Conservation (phyloP, 2,113 vertebrate genomes). For the Daboia siamensis region DNA sequence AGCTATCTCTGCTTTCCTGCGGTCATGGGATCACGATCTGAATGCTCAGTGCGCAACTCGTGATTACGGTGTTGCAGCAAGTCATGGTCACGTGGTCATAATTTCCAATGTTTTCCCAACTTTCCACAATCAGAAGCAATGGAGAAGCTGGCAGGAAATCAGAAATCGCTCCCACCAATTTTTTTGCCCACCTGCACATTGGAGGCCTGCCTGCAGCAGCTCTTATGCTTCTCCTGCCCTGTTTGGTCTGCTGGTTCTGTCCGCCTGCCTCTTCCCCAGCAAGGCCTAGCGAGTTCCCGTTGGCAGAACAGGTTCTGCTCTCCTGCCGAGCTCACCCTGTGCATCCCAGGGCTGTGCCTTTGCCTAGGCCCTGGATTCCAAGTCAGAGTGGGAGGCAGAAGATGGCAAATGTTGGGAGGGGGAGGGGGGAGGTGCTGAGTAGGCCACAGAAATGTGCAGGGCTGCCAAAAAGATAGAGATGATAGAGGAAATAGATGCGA, state of each 20-base stretch:
- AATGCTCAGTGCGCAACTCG: background rate
- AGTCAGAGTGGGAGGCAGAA: background rate
- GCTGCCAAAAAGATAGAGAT: background rate
- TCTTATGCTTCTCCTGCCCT: background rate
- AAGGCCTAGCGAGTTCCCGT: background rate
- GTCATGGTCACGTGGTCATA: background rate
- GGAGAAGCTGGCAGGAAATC: background rate
- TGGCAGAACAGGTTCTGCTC: background rate
- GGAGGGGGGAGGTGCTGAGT: background rate
- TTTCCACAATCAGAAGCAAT: background rate
- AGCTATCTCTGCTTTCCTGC: background rate
- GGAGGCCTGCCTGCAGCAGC: background rate
- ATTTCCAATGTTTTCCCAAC: background rate
- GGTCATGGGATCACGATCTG: background rate
- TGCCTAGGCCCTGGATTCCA: background rate
- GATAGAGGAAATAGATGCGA: background rate
- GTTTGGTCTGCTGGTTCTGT: background rate
- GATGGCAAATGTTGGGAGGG: background rate
- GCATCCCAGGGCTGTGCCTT: background rate
- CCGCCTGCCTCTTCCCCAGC: background rate
- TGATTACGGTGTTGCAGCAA: background rate
- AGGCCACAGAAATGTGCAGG: background rate
- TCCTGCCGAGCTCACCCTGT: background rate
- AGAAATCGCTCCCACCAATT: background rate
- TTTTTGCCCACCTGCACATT: background rate